Evolutionary conservation across 1,140 invertebrate species (phyloP).

Genomic region (Cherax quadricarinatus): DNA sequence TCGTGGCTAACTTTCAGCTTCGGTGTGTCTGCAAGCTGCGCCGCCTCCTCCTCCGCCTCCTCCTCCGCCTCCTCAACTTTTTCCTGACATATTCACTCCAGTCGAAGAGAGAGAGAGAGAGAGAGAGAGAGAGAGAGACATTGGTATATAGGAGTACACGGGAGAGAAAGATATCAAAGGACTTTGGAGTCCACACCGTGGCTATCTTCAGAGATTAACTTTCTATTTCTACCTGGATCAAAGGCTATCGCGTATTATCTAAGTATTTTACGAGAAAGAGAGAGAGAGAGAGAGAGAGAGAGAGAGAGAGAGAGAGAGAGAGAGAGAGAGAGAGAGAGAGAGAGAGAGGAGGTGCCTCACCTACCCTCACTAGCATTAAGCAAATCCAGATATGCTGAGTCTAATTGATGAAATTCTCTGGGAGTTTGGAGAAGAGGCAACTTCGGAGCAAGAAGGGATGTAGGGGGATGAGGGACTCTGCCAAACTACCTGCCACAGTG

Average conservation of each 20-base stretch:
- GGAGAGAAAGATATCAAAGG: neutral
- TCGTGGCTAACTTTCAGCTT: neutral
- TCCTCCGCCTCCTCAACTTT: neutral
- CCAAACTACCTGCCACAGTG: slow-evolving; percentile 6
- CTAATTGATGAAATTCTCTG: neutral
- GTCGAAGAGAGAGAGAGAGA: neutral
- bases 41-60: neutral
- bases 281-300: neutral
- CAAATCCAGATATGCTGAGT: neutral
- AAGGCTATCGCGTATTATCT: too few species aligned
- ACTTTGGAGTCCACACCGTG: too few species aligned
- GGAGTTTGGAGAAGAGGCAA: too few species aligned
- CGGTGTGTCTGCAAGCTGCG: neutral
- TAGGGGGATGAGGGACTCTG: neutral
- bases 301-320: neutral
- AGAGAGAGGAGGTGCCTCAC: neutral
- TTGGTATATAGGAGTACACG: too few species aligned
- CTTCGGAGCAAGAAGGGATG: neutral
- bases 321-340: neutral
- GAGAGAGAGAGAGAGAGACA: too few species aligned
- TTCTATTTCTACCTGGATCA: too few species aligned
- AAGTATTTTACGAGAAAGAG: too few species aligned
- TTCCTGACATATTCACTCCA: neutral
- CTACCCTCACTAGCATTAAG: neutral
- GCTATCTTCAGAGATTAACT: too few species aligned